Evolutionary conservation across 2,113 vertebrate genomes (phyloP).

Genomic region (Mastomys natalensis): DNA sequence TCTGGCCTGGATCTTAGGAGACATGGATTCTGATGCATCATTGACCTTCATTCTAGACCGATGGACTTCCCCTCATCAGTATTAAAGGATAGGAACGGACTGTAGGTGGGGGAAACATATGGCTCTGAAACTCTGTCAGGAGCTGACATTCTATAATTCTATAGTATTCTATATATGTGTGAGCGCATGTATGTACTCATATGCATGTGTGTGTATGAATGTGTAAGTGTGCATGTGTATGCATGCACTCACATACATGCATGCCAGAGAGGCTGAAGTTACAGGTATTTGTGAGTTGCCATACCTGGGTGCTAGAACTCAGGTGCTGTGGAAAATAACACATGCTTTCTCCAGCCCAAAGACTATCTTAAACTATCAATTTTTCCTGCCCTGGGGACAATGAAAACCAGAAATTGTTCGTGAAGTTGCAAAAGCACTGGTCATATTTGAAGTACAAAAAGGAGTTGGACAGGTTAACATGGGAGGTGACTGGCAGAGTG

Average conservation of each 20-base stretch:
- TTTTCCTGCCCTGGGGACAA: not conserved
- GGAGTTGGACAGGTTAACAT: not conserved
- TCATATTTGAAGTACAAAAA: not conserved
- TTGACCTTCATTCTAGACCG: not conserved
- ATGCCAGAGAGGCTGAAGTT: too few relatives aligned
- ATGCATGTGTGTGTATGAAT: not conserved
- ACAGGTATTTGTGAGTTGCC: not conserved
- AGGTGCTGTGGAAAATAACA: not conserved
- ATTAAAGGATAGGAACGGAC: not conserved
- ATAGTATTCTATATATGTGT: not conserved
- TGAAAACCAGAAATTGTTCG: constrained; percentile 1
- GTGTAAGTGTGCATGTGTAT: too few relatives aligned
- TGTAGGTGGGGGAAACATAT: too few relatives aligned
- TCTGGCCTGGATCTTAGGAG: not conserved
- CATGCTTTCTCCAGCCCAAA: not conserved
- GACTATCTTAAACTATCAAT: not conserved
- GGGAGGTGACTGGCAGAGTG: not conserved
- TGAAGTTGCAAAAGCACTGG: not conserved
- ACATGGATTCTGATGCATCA: not conserved
- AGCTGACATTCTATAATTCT: not conserved
- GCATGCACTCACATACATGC: too few relatives aligned
- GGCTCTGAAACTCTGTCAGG: not conserved
- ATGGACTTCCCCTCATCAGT: not conserved
- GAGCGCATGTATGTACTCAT: too few relatives aligned
- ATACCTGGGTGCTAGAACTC: not conserved